Base-by-base conservation (phyloP, 2,113 vertebrate species). In the Colinus virginianus region DNA sequence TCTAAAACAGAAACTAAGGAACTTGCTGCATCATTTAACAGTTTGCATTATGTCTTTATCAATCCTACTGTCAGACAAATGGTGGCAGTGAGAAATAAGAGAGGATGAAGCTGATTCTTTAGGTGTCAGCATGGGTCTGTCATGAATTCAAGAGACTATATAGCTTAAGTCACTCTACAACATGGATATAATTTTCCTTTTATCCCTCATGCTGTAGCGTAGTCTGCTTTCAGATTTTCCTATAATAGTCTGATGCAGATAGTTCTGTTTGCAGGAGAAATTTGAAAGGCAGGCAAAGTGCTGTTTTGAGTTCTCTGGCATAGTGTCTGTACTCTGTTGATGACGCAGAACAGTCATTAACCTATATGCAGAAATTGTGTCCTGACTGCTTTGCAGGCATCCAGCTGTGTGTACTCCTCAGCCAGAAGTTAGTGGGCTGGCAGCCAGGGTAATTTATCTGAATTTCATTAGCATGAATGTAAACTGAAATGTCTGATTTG, bases 361-460 rank as follows among this genome's bases (percentile, higher is more conserved):
- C 85, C 69, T 95, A 81, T 90, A 93, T 85, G 83, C 58, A 95
- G 72, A 91, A 87, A 90, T 76, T 26, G 25, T 79, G 68, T 94
- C 55, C 90, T 96, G 87, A 79, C 77, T 85, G 74, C 83, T 89
- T 88, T 91, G 38, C 56, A 84, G 69, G 40, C 78, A 69, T 87
- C 82, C 93, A 96, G 91, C 95, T 96, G 91, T 30, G 85, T 66
- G 81, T 74, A 11, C 56, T 77, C n/a, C 70, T 80, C 84, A 80
- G 82, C 82, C 83, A 93, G 76, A 84, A 95, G 78, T 90, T 85
- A 88, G 1, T 76, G 85, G 85, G 85, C 69, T 40, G 75, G 48
- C 64, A 84, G 89, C 85, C 95, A 94, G 34, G 13, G 53, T 45
- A 85, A 53, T 90, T 93, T 92, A 80, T 93, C 46, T 74, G 88